Conservation (phyloP, 2,888 invertebrate genomes). For the Tyria jacobaeae region DNA sequence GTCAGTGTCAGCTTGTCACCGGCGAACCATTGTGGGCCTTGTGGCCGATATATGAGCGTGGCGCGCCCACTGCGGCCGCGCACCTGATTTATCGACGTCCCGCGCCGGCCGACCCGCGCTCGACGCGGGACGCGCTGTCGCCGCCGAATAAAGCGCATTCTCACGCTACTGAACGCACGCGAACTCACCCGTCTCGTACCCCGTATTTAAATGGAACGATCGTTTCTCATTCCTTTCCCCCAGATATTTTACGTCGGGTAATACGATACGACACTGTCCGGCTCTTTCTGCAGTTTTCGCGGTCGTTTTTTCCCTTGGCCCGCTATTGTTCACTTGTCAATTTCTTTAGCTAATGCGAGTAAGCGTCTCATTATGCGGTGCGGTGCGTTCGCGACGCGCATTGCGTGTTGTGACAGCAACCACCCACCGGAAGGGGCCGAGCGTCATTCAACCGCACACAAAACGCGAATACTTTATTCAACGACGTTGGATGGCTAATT, state of each 20-base stretch:
- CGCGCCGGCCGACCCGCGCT: conserved; percentile 50
- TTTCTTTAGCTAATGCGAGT: conserved; percentile 87
- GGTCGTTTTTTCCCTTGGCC: conserved; percentile 77
- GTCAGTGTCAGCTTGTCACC: conserved; percentile 81
- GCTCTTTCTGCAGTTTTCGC: conserved; percentile 84
- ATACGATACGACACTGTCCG: conserved; percentile 87
- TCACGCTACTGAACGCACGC: conserved; percentile 86
- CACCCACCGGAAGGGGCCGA: conserved; percentile 86
- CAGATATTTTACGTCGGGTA: conserved; percentile 86
- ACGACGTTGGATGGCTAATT: conserved; percentile 83
- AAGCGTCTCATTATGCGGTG: conserved; percentile 87
- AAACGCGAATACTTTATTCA: conserved; percentile 85
- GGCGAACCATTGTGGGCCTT: conserved; percentile 75
- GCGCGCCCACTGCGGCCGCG: conserved; percentile 66
- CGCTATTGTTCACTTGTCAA: conserved; percentile 87
- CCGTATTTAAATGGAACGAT: conserved; percentile 83
- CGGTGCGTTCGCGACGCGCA: conserved; percentile 84
- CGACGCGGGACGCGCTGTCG: conserved; percentile 70
- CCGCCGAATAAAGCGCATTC: conserved; percentile 84
- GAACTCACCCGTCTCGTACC: conserved; percentile 79
- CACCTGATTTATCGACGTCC: conserved; percentile 84
- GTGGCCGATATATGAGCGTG: conserved; percentile 72
- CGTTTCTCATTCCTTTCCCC: conserved; percentile 85
- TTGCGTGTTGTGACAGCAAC: conserved; percentile 86
- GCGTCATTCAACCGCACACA: conserved; percentile 84